Evolutionary conservation across 1,140 invertebrate genomes (phyloP), one percentile per base, ranked within the genome.

Genomic region (Apis laboriosa): DNA sequence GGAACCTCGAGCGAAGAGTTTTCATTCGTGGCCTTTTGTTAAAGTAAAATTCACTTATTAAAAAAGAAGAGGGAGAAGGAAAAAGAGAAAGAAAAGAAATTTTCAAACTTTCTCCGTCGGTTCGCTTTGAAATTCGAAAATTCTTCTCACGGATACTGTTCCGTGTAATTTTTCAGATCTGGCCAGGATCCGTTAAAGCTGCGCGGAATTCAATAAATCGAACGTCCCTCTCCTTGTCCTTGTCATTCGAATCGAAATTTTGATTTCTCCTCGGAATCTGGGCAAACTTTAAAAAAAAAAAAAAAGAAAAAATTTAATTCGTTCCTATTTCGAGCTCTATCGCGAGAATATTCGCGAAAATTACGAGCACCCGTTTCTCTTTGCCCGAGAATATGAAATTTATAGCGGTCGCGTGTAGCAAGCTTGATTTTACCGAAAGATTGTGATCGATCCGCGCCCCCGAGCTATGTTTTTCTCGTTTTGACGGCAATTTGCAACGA

Each of bases 151-250:
- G 17, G 51, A 58, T 0, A 24, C 24, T 73, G 61, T 53, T 53
- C 58, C n/a, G 28, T n/a, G 34, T 73, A 73, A 73, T 60, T 58
- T 61, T 64, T 15, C 3, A 34, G 66, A 61, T 43, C 80, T 68
- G 24, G 19, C 21, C 4, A 24, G 67, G 55, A 61, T 70, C 68
- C 58, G 12, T 24, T 24, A 63, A 28, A 51, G 17, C 19, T 21
- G 24, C 64, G 13, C 49, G 63, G 74, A 87, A 87, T 84, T 87
- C 72, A 76, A 87, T 84, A 70, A 84, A 77, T 56, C 34, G 21
- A 60, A 71, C 49, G 60, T 70, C 34, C 58, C 51, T 60, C 24
- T 24, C 9, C 49, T 4, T 11, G n/a, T 60, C 43, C 61, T 2
- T 17, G 24, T 21, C 43, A 58, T 64, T 77, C 61, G 34, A 43